Evolutionary conservation across 2,888 invertebrate species (phyloP).

Genomic region (Slavum lentiscoides): DNA sequence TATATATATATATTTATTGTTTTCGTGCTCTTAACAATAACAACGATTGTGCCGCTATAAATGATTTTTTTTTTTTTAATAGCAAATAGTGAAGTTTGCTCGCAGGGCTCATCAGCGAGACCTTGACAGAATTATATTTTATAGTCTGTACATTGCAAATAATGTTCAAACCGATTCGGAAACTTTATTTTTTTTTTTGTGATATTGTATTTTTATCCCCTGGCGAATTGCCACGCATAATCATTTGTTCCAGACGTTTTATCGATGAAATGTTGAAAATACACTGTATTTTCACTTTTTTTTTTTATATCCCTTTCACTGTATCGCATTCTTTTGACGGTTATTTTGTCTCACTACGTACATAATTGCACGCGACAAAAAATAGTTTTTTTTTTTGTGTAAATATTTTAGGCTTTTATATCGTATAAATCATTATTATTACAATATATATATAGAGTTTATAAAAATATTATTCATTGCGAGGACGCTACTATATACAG

Average conservation of each 20-base stretch:
- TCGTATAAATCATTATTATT: too few relatives aligned
- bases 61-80: not conserved
- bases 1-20: not conserved
- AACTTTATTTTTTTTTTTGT: constrained; percentile 7
- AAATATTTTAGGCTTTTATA: too few relatives aligned
- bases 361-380: too few relatives aligned
- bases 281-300: constrained; percentile 10
- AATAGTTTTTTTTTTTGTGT: too few relatives aligned
- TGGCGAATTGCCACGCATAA: constrained; percentile 41
- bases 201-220: constrained; percentile 42
- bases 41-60: not conserved
- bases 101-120: not conserved
- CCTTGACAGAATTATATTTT: not conserved
- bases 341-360: not conserved
- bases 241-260: constrained; percentile 41
- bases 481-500: too few relatives aligned
- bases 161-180: constrained; percentile 25
- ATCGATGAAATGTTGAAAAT: constrained; percentile 45
- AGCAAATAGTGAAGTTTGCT: not conserved
- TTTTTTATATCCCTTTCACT: constrained; percentile 21
- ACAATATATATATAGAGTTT: too few relatives aligned
- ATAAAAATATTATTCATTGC: too few relatives aligned
- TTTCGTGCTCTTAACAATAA: not conserved
- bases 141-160: constrained; percentile 30
- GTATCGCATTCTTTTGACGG: not conserved